A percentile compares a stretch with the other conserved stretches of the same genome.
Evolutionary conservation across 2,113 vertebrate species (phyloP).

Genomic region (Turdus rufiventris): DNA sequence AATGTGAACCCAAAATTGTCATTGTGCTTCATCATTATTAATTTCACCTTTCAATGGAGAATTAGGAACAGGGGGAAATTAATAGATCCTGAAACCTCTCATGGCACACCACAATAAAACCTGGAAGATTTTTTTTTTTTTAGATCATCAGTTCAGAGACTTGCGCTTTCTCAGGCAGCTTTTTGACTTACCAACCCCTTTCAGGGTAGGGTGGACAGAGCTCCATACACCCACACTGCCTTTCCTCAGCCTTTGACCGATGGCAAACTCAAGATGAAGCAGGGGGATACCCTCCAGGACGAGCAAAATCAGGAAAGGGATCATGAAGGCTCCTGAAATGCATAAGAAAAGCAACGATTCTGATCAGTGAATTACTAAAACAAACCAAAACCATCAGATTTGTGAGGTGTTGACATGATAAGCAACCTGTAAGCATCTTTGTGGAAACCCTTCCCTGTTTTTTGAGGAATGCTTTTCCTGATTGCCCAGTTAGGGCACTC

Average conservation of each 20-base stretch:
- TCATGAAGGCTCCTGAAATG: conserved; percentile 92
- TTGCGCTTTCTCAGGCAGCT: not conserved
- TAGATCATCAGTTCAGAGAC: not conserved
- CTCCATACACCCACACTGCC: conserved; percentile 89
- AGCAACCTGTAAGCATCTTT: not conserved
- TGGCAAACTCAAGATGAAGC: conserved; percentile 92
- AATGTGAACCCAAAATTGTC: not conserved
- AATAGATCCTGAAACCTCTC: not conserved
- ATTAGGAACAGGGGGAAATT: not conserved
- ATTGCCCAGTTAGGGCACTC: not conserved
- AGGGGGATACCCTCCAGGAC: conserved; percentile 92
- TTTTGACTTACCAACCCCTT: conserved; percentile 84
- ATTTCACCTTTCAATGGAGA: not conserved
- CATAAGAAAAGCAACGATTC: not conserved
- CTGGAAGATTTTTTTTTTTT: not conserved
- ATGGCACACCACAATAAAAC: not conserved
- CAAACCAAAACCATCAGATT: not conserved
- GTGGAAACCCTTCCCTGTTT: not conserved
- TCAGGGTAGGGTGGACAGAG: conserved; percentile 83
- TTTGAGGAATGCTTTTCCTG: not conserved
- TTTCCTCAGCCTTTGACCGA: conserved; percentile 90
- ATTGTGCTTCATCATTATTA: not conserved
- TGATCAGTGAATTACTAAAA: not conserved
- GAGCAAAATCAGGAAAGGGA: conserved; percentile 93
- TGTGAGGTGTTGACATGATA: not conserved